Evolutionary conservation across 2,113 vertebrate genomes (phyloP), one percentile per base, ranked within the genome.

Genomic region (Gadus macrocephalus): DNA sequence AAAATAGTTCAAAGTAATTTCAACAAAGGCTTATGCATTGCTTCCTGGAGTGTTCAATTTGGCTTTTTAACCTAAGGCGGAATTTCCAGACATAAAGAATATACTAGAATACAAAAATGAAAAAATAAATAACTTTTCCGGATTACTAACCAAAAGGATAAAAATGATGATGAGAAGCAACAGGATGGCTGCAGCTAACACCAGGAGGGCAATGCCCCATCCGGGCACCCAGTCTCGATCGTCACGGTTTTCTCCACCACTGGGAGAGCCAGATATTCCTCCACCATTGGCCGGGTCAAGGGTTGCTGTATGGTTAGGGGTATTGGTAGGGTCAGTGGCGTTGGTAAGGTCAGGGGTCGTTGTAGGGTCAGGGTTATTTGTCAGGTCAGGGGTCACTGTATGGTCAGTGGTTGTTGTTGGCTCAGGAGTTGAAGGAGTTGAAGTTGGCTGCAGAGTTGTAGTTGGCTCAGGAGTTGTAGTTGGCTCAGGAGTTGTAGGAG

Each of bases 141-240:
- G 6, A 31, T 38, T 53, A 88, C 87, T 84, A 58, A 93, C 91
- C 91, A 93, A 61, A 15, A 87, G 62, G 5, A 93, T 15, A 59
- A 91, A 6, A 72, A 55, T 7, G 53, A 55, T 14, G 12, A 55
- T 55, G 53, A 55, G 53, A 55, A 55, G 53, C 16, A 91, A 74
- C 0, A 94, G 76, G 59, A 93, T 85, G 61, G 92, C 9, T 56
- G 89, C 83, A 4, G 90, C 92, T 66, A 96, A 82, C 25, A 95
- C 94, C n/a, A 96, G 80, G 11, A 96, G 86, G 68, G 94, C 95
- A 0, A 95, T 91, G 19, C 82, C 94, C 94, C 94, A 96, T 19
- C 84, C 93, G 0, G 94, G 95, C 0, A 95, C 87, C 42, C 56
- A 22, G 15, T 75, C 69, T 5, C 60, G 72, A 20, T 16, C 19